Evolutionary conservation across 2,113 vertebrate genomes (phyloP).

Genomic region (Phalacrocorax pelagicus): DNA sequence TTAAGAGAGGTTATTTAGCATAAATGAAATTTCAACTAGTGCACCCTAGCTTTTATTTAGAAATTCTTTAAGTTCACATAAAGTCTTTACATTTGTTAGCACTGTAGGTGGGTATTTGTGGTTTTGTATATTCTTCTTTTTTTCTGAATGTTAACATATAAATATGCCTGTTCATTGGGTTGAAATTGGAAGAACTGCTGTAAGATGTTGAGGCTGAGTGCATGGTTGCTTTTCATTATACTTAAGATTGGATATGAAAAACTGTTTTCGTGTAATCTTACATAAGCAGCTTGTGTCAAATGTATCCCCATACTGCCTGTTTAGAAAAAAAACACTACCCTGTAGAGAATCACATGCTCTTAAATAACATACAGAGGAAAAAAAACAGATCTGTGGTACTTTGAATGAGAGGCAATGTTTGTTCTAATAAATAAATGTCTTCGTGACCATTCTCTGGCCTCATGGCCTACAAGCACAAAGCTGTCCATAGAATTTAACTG

Average conservation of each 20-base stretch:
- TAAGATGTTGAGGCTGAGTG: background rate
- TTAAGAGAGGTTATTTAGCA: background rate
- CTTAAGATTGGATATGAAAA: background rate
- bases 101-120: background rate
- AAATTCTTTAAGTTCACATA: background rate
- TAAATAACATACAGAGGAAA: background rate
- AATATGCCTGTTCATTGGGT: background rate
- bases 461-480: background rate
- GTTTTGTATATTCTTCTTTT: background rate
- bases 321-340: background rate
- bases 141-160: background rate
- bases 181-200: background rate
- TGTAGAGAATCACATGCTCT: background rate
- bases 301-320: background rate
- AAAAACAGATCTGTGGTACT: background rate
- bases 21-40: background rate
- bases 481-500: background rate
- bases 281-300: background rate
- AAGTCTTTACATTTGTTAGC: background rate
- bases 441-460: background rate
- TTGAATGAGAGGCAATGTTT: background rate
- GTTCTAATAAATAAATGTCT: background rate
- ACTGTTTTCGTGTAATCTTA: background rate
- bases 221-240: background rate
- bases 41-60: background rate